phyloP scores from a whole-genome alignment of 2,113 vertebrate species.

The Pithys albifrons region DNA sequence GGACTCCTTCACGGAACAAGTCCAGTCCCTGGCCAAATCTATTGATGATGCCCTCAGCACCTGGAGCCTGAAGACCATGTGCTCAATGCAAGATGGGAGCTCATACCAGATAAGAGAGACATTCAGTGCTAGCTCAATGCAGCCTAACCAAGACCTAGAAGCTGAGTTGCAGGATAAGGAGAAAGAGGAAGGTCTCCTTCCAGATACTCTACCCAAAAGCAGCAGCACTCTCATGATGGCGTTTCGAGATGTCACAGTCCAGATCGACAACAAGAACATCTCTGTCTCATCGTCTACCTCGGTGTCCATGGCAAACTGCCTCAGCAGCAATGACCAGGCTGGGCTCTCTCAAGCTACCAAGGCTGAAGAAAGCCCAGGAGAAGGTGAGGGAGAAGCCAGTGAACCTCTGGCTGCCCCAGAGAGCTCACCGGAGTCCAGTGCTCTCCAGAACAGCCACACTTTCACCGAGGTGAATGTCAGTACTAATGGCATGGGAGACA shows the following conservation, averaged over 20 bases:
- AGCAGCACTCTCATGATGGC: conserved; percentile 97
- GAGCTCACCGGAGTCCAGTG: neutral
- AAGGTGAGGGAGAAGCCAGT: conserved; percentile 20
- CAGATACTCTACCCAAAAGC: conserved; percentile 83
- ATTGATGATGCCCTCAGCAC: conserved; percentile 96
- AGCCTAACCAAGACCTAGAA: conserved; percentile 71
- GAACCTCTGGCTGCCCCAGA: conserved; percentile 6
- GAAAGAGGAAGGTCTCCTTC: conserved; percentile 69
- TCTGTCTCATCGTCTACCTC: conserved; percentile 93
- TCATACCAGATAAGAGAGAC: conserved; percentile 91
- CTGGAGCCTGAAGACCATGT: conserved; percentile 97
- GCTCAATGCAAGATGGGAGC: conserved; percentile 85
- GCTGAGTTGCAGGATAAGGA: conserved; percentile 79
- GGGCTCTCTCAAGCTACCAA: conserved; percentile 42
- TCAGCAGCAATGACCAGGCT: conserved; percentile 53
- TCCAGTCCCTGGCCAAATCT: conserved; percentile 95
- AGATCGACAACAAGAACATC: conserved; percentile 96
- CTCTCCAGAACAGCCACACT: conserved; percentile 33
- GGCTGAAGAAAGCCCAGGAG: conserved; percentile 39
- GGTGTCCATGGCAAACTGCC: conserved; percentile 87
- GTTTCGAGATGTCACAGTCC: conserved; percentile 95
- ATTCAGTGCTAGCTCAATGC: conserved; percentile 75
- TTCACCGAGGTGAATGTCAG: neutral
- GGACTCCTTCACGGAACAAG: conserved; percentile 96
- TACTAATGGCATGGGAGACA: neutral